Base-by-base conservation (phyloP, 2,888 invertebrate species). In the Alsophila aescularia region DNA sequence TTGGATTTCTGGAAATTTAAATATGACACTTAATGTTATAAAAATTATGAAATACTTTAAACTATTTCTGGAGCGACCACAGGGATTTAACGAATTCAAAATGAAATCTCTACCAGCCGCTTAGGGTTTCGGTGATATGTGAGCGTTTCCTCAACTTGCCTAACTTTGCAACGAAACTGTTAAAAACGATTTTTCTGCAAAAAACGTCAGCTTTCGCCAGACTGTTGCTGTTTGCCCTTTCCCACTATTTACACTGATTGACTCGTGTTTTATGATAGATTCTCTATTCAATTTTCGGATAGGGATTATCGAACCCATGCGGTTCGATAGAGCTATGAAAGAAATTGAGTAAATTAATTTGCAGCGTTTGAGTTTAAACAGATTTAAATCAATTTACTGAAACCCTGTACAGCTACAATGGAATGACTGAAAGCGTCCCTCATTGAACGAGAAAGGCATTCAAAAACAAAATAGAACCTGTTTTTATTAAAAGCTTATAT, bases 161-260 rank as follows among this genome's bases (percentile, higher is more conserved):
- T 50, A 37, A 56, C 47, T 36, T 60, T 58, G 49, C 51, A 54
- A 43, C 47, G 63, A 72, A 74, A 74, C 69, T 72, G 71, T 72
- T 73, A 73, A 75, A 79, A 76, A 73, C 65, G 72, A 73, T 70
- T 76, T 72, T 66, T 62, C 65, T 65, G 64, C 54, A 74, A 75
- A 77, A 81, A 79, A 77, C 71, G 73, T 72, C 63, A 69, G 68
- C 67, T 62, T 58, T 71, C 70, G 73, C 37, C n/a, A 65, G 66
- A 79, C 79, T 79, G 63, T 58, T 64, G 62, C 74, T 73, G 78
- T 86, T 84, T 81, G n/a, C 60, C 76, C 79, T 77, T 84, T 66
- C 66, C 73, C 70, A 77, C 77, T 80, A 81, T 79, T 83, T 78
- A 79, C 74, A 74, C 69, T 81, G 81, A 82, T 81, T 77, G 79